phyloP scores from a whole-genome alignment of 2,113 vertebrate genomes.

The human (Homo sapiens) region DNA sequence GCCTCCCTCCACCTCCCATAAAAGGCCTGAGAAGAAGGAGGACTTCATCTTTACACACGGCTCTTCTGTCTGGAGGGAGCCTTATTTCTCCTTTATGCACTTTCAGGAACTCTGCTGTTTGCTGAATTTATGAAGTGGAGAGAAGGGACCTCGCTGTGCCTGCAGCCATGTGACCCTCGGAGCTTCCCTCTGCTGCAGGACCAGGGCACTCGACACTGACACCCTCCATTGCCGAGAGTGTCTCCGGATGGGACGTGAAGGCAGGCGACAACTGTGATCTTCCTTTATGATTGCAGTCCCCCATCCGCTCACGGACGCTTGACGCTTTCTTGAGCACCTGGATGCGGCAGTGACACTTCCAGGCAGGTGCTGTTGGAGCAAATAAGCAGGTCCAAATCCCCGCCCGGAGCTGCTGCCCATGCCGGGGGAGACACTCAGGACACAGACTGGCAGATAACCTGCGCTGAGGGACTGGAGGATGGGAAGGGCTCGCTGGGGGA shows the following conservation, averaged over 20 bases:
- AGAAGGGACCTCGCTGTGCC: slow-evolving; percentile 15
- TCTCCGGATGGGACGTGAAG: accelerated
- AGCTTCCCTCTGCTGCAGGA: not conserved
- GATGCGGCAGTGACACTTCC: accelerated
- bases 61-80: slow-evolving; percentile 77
- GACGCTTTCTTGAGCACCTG: accelerated
- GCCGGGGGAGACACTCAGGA: accelerated
- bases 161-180: slow-evolving; percentile 47
- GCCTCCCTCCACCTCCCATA: slow-evolving; percentile 49
- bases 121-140: slow-evolving; percentile 77
- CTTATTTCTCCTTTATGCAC: slow-evolving; percentile 74
- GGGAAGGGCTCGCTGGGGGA: not conserved
- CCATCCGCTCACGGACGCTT: accelerated
- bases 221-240: accelerated
- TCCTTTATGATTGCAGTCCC: accelerated
- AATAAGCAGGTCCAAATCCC: accelerated
- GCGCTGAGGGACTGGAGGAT: too few relatives aligned
- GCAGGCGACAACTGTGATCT: accelerated
- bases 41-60: slow-evolving; percentile 60
- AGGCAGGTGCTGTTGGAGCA: accelerated
- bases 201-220: not conserved
- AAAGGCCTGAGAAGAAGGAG: slow-evolving; percentile 68
- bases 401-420: accelerated
- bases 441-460: accelerated
- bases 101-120: slow-evolving; percentile 70